Base-by-base conservation (phyloP, 2,888 invertebrate genomes). In the Pogonocherus hispidulus region DNA sequence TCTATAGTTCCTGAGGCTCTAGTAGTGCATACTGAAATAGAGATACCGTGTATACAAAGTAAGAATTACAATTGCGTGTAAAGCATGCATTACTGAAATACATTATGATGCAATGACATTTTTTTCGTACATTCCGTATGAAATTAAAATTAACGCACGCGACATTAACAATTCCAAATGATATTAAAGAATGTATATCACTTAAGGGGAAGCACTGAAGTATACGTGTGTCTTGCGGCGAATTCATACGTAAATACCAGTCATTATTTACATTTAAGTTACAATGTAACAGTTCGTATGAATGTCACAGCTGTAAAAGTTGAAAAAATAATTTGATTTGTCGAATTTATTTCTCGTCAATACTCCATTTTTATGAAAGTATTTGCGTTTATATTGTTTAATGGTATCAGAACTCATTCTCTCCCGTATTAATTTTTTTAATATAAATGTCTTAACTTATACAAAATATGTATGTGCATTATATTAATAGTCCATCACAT, bases 121-220 rank as follows among this genome's bases (percentile, higher is more conserved):
- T 11, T 37, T 56, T 56, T 56, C 41, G 14, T 20, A 14, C 56
- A 41, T 56, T 37, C 22, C 41, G 32, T 23, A 37, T 37, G 22
- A 44, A 35, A 37, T 46, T 52, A 52, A 52, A 46, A 46, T 44
- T 59, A 59, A 59, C 41, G 27, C 41, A 59, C 46, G 59, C 59
- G 59, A 59, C 59, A 59, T 59, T 59, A 59, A 27, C 59, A 59
- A 59, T 59, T 59, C 46, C 59, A 59, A 59, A 59, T 47, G 59
- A 59, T 59, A 59, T 59, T 47, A 32, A 59, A 32, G 59, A 59
- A 59, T 59, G 59, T 32, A 27, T 46, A 18, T 59, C 47, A 47
- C 18, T 59, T 23, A 35, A 32, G 27, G 16, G 18, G 32, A 27
- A 32, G 27, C n/a, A 18, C 27, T 27, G 4, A 32, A 18, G 23